These are phyloP conservation scores for Andrena dorsata DNA, from an alignment of 2,888 invertebrate species.

Conservation along the genomic window DNA sequence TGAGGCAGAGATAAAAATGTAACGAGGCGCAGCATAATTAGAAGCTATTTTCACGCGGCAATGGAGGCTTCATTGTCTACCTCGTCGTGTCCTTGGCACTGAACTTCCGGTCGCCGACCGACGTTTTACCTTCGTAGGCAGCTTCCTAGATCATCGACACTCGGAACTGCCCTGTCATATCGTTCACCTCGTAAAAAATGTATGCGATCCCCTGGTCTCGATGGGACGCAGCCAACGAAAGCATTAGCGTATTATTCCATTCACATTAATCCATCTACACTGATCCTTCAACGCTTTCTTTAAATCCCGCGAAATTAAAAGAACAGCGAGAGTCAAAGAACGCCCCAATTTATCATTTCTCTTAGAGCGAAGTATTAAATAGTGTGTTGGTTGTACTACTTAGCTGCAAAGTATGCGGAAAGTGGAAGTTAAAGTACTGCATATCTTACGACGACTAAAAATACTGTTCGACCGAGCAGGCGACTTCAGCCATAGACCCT, in stretches of 20 bases:
- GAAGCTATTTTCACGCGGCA: constrained; percentile 60
- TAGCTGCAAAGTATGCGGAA: too few relatives aligned
- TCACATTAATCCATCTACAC: too few relatives aligned
- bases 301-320: too few relatives aligned
- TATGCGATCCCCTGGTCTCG: neutral
- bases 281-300: too few relatives aligned
- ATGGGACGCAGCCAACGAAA: neutral
- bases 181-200: constrained; percentile 13
- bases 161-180: constrained; percentile 27
- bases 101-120: constrained; percentile 80
- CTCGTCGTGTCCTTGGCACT: constrained; percentile 79
- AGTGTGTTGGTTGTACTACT: too few relatives aligned
- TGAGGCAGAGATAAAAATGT: constrained; percentile 66
- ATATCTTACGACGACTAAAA: too few relatives aligned
- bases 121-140: constrained; percentile 51
- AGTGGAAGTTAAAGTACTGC: too few relatives aligned
- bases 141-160: constrained; percentile 61
- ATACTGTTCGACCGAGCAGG: neutral
- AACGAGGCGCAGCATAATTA: constrained; percentile 65
- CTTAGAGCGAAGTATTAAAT: too few relatives aligned
- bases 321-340: too few relatives aligned
- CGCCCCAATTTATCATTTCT: too few relatives aligned
- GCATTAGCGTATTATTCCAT: too few relatives aligned
- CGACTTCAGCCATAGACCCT: neutral
- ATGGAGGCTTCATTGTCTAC: constrained; percentile 68